A percentile compares a stretch with the other conserved stretches of the same genome.
Evolutionary conservation across 2,113 vertebrate species (phyloP).

Genomic region (Pipa parva): DNA sequence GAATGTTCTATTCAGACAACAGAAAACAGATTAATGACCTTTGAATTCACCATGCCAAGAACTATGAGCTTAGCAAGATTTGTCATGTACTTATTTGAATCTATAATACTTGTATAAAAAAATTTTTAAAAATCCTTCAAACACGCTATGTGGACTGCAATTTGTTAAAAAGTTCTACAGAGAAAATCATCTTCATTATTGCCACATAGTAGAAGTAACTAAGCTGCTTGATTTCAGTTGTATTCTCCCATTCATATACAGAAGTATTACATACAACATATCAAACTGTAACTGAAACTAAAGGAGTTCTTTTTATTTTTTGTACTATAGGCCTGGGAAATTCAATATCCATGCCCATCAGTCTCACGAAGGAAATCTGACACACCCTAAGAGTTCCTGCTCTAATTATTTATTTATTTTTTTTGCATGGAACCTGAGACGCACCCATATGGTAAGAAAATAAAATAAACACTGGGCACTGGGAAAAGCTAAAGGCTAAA

Average conservation of each 20-base stretch:
- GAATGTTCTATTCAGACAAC: neutral
- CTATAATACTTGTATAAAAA: no score
- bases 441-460: neutral
- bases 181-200: no score
- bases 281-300: neutral
- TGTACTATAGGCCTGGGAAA: neutral
- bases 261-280: no score
- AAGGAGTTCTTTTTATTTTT: neutral
- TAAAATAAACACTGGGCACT: neutral
- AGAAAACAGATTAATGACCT: neutral
- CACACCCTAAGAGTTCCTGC: slow-evolving; percentile 9
- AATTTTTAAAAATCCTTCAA: no score
- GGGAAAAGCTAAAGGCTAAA: neutral
- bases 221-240: no score
- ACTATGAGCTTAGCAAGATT: no score
- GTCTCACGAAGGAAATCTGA: neutral
- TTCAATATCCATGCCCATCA: slow-evolving; percentile 2
- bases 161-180: no score
- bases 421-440: slow-evolving; percentile 15
- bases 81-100: no score
- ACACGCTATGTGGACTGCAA: no score
- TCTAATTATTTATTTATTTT: slow-evolving; percentile 23
- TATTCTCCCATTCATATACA: no score
- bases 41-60: no score
- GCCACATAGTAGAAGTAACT: no score